phyloP scores from a whole-genome alignment of 1,140 invertebrate species.

The Brachionus asplanchnoidis region DNA sequence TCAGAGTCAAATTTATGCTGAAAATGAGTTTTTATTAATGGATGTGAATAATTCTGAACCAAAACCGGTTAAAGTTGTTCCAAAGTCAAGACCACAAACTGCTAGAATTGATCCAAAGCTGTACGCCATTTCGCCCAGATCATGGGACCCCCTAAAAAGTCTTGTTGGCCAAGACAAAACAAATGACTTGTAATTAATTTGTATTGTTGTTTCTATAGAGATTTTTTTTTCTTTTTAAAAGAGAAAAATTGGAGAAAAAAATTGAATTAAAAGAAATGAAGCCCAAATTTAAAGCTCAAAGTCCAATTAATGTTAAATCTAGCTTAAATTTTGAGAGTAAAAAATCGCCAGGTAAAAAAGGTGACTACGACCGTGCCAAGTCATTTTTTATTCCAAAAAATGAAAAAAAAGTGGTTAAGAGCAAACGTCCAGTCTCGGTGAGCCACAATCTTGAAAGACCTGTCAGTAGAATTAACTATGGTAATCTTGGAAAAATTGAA shows the following conservation, averaged over 20 bases:
- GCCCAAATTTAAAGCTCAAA: background rate
- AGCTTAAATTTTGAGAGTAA: conserved; percentile 8
- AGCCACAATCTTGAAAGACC: background rate
- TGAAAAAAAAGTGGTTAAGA: background rate
- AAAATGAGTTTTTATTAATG: background rate
- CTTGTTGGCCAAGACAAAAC: background rate
- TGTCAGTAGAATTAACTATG: background rate
- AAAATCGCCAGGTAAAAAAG: background rate
- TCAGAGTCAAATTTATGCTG: background rate
- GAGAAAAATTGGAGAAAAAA: background rate
- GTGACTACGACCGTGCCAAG: background rate
- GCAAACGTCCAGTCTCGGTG: background rate
- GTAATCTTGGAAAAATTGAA: background rate
- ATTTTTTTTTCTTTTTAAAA: background rate
- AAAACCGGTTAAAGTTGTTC: background rate
- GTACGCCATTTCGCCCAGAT: background rate
- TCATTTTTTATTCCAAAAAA: background rate
- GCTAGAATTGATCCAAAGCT: background rate
- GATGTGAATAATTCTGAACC: background rate
- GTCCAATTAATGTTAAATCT: background rate
- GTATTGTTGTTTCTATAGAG: background rate
- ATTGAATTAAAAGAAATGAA: background rate
- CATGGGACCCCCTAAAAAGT: background rate
- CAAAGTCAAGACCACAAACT: conserved; percentile 8
- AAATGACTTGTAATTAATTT: background rate